Base-by-base conservation (phyloP, 2,113 vertebrate genomes). In the Pachyramphus minor region DNA sequence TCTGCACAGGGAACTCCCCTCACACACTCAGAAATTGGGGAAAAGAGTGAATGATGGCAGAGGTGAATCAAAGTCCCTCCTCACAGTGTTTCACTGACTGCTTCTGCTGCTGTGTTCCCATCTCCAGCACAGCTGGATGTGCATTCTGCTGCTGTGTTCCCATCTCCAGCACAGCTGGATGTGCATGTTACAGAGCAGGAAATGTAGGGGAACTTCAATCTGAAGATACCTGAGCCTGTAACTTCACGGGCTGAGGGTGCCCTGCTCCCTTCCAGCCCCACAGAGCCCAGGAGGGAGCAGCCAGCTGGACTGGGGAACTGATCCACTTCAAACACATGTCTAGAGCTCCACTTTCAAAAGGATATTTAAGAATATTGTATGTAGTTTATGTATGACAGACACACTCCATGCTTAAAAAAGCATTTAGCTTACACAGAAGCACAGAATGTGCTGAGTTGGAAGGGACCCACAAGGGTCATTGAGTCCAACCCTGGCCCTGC, bases 361-460 rank as follows among this genome's bases (percentile, higher is more conserved):
- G 64, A 0, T 8, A 31, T 35, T 73, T 91, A 0, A 22, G 45
- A 88, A 23, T 11, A 19, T 0, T 12, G 0, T 11, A 18, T 1
- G 4, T 18, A 42, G 14, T 79, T 76, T 14, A 72, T 5, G 6
- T 6, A 31, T 0, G 0, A 49, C 35, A 56, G 24, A 52, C 35
- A 16, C 5, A 12, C 39, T 13, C 10, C 7, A 8, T 1, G 17
- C 37, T 78, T 75, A 9, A 59, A 56, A 58, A 67, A 37, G 1
- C 25, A n/a, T n/a, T 49, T 10, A 1, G 13, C 24, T n/a, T 12
- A 25, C 24, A 62, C 11, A 62, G 59, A 62, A 28, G 27, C 59
- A 18, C 59, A 62, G 60, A 62, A 62, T 28, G 19, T 20, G 31
- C 60, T 20, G 37, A 39, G 35, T 17, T 60, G 24, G 59, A 39